phyloP scores from a whole-genome alignment of 2,113 vertebrate species.

The Tylochromis polylepis region DNA sequence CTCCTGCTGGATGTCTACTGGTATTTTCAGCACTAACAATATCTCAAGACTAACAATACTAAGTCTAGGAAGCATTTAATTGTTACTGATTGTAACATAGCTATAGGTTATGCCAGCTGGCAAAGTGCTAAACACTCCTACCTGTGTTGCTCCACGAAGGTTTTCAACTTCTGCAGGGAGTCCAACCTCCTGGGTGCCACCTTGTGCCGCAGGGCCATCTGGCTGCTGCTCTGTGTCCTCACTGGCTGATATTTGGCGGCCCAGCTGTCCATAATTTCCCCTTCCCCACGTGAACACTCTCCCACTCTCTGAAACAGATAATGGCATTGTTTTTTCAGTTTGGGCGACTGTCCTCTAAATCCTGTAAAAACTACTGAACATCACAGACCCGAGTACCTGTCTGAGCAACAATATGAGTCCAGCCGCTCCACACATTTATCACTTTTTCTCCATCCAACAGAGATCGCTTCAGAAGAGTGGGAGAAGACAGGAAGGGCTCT shows the following conservation, averaged over 20 bases:
- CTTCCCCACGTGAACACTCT: constrained; percentile 90
- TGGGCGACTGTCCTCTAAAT: neutral
- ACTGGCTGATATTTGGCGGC: constrained; percentile 40
- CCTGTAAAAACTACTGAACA: neutral
- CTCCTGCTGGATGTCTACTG: constrained; percentile 37
- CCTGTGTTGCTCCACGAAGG: constrained; percentile 82
- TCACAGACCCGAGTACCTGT: constrained; percentile 73
- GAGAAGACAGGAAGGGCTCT: constrained; percentile 73
- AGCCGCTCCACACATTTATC: constrained; percentile 82
- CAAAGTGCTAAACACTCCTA: constrained; percentile 42
- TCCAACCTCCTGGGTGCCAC: constrained; percentile 4
- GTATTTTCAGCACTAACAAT: neutral
- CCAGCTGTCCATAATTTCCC: constrained; percentile 87
- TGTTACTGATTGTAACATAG: neutral
- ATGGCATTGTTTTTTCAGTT: neutral
- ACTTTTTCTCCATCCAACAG: constrained; percentile 77
- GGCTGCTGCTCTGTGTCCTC: constrained; percentile 23
- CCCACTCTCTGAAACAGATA: constrained; percentile 77
- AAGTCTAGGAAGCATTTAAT: neutral
- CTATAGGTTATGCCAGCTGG: neutral
- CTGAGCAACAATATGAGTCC: constrained; percentile 85
- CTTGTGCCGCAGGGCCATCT: neutral
- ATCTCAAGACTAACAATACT: neutral
- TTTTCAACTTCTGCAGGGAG: constrained; percentile 67
- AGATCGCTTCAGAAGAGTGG: constrained; percentile 69